Conservation (phyloP, 2,113 vertebrate genomes). For the Notechis scutatus region DNA sequence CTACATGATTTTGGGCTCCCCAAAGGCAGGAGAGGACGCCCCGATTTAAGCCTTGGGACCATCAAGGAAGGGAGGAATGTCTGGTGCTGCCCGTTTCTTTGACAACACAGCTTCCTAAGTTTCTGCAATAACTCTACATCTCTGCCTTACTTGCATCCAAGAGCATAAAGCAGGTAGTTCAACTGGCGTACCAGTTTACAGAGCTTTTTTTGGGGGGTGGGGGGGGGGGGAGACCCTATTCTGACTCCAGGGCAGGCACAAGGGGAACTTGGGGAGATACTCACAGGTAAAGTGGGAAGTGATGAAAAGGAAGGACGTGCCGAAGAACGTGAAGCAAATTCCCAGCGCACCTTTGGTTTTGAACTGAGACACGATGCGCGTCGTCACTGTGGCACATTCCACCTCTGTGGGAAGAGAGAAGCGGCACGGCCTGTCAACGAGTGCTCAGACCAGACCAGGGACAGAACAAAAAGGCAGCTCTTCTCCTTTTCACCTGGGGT, state of each 20-base stretch:
- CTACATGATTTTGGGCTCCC: neutral
- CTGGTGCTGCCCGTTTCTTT: neutral
- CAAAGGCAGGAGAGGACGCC: neutral
- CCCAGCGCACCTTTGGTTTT: conserved; percentile 97
- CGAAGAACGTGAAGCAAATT: conserved; percentile 90
- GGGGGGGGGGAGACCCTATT: neutral
- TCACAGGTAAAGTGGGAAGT: conserved; percentile 98
- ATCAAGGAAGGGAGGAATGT: neutral
- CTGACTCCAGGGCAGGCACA: neutral
- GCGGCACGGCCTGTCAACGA: accelerated
- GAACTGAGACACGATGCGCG: conserved; percentile 95
- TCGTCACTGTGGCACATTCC: conserved; percentile 91
- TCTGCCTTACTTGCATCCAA: neutral
- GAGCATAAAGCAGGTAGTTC: neutral
- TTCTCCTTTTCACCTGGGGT: neutral
- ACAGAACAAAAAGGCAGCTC: neutral
- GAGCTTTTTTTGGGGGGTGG: neutral
- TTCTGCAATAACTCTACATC: neutral
- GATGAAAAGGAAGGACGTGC: conserved; percentile 97
- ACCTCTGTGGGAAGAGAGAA: conserved; percentile 73
- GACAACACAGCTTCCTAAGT: neutral
- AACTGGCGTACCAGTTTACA: neutral
- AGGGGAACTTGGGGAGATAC: conserved; percentile 39
- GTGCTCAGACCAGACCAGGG: too few species aligned
- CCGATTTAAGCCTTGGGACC: neutral